A percentile compares a stretch with the other conserved stretches of the same genome.
These are phyloP conservation scores for Eupleurogrammus muticus DNA, from an alignment of 2,797 vertebrate species.

Conservation along the genomic window DNA sequence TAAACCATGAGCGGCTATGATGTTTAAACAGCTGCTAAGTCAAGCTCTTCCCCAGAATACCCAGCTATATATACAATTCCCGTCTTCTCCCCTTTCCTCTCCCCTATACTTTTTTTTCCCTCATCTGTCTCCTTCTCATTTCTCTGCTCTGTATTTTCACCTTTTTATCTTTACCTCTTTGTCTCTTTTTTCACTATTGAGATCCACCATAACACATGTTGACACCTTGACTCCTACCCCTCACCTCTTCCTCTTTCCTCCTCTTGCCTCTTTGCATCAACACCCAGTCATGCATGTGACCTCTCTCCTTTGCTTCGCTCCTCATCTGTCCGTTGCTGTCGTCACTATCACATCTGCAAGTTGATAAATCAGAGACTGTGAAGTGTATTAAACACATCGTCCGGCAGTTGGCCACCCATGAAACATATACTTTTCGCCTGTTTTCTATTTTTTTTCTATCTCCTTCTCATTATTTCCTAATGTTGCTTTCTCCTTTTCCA, in stretches of 20 bases:
- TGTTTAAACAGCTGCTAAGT: constrained; percentile 67
- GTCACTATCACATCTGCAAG: constrained; percentile 65
- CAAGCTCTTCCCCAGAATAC: constrained; percentile 39
- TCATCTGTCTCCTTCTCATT: not conserved
- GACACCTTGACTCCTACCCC: constrained; percentile 40
- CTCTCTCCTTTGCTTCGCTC: constrained; percentile 43
- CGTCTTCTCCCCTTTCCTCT: constrained; percentile 25
- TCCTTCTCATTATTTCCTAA: constrained; percentile 9
- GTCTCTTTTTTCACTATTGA: constrained; percentile 35
- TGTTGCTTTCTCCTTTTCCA: constrained; percentile 9
- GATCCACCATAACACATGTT: constrained; percentile 13
- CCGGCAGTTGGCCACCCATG: constrained; percentile 54
- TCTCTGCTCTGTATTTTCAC: constrained; percentile 17
- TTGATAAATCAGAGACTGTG: constrained; percentile 70
- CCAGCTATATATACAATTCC: constrained; percentile 26
- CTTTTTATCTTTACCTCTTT: constrained; percentile 8
- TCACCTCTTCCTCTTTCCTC: constrained; percentile 32
- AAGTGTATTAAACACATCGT: constrained; percentile 57
- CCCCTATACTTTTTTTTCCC: constrained; percentile 3
- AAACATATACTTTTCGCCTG: constrained; percentile 22
- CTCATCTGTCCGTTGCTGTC: constrained; percentile 57
- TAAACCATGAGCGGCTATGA: constrained; percentile 29
- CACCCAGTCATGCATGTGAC: constrained; percentile 42
- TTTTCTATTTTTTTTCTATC: constrained; percentile 19
- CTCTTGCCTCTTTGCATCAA: constrained; percentile 50